Base-by-base conservation (phyloP, 1,140 invertebrate genomes). In the Heterodera schachtii region DNA sequence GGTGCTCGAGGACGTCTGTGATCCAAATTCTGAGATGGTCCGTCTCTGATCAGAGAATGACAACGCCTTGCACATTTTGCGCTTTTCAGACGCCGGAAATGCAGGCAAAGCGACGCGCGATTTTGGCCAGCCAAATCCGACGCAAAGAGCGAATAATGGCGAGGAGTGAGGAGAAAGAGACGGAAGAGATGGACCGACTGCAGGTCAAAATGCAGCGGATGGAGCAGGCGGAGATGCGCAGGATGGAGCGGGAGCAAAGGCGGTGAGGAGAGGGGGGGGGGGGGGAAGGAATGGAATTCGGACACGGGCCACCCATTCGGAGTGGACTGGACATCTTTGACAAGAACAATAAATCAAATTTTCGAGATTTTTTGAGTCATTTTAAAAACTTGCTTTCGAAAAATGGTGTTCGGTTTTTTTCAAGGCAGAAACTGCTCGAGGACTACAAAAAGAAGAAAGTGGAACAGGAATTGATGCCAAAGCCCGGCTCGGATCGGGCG, bases 221-320 rank as follows among this genome's bases (percentile, higher is more conserved):
- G 84, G 95, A 97, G 90, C 94, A 96, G 90, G 95, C 98, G 91
- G 95, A 96, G 91, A 92, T 97, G 85, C 95, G 97, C 88, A 98
- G 98, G 69, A 47, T 88, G n/a, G 88, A 89, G 78, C 80, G 85
- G 41, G 89, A 89, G 66, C 70, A 86, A 57, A 88, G 87, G 78
- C 66, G 87, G 86, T 87, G n/a, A 47, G 77, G 1, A 31, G 31
- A 31, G 31, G 31, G 31, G 31, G 31, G 31, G 31, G 31, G 31
- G 31, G 31, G 1, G 0, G 31, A 16, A 5, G n/a, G 47, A 46
- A 46, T 47, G 8, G 31, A 57, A 31, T 31, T 31, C 31, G 31
- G 1, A 31, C 31, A 31, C 31, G 31, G 31, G 31, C 31, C 31
- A 31, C 31, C 31, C 31, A 31, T 31, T 31, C 31, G 31, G 31